Percentiles rank a stretch among this genome's conserved stretches.
These are phyloP conservation scores for Notechis scutatus DNA, from an alignment of 2,113 vertebrate genomes.

Conservation along the genomic window DNA sequence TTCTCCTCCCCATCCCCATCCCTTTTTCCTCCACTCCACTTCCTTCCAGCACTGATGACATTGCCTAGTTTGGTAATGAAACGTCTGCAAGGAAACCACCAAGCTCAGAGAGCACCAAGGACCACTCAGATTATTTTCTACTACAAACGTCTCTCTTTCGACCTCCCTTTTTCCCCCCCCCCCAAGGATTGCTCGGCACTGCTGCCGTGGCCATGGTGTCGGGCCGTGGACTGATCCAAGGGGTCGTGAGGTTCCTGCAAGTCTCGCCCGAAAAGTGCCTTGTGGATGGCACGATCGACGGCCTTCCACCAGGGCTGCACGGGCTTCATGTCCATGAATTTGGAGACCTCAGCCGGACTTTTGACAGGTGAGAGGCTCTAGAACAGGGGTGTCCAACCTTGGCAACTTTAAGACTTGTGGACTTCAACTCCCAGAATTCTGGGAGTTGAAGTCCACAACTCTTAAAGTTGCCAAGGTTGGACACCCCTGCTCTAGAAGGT, in stretches of 20 bases:
- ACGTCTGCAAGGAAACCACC: no score
- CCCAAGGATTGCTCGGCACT: constrained; percentile 68
- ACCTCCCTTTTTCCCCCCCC: not conserved
- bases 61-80: no score
- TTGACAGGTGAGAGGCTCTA: constrained; percentile 71
- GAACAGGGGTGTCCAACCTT: no score
- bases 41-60: no score
- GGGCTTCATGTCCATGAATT: constrained; percentile 84
- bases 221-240: constrained; percentile 66
- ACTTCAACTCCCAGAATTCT: no score
- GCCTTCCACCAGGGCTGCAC: constrained; percentile 78
- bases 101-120: not conserved
- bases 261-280: constrained; percentile 73
- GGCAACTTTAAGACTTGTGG: no score
- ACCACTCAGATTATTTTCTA: not conserved
- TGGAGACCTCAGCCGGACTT: constrained; percentile 79
- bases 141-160: not conserved
- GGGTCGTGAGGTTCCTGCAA: constrained; percentile 86
- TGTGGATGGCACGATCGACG: constrained; percentile 85
- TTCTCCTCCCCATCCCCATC: no score
- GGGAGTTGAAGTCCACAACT: no score
- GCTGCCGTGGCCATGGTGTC: constrained; percentile 83
- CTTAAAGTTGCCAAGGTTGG: no score
- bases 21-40: no score
- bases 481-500: fast-evolving